These are phyloP conservation scores for Thaumetopoea pityocampa DNA, from an alignment of 1,140 invertebrate genomes.

Conservation along the genomic window DNA sequence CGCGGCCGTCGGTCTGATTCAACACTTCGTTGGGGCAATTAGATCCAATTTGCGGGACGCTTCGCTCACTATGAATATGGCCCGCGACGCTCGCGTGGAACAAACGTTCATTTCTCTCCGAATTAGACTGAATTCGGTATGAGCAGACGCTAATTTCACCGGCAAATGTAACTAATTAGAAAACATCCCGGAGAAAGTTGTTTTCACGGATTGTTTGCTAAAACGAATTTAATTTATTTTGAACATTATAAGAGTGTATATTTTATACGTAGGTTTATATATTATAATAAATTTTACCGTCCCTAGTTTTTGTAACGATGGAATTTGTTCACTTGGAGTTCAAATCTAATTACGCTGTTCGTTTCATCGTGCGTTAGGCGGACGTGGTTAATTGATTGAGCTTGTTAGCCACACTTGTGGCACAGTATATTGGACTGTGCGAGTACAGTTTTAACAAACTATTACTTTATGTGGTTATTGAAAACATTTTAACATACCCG, in stretches of 20 bases:
- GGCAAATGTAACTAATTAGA: constrained; percentile 21
- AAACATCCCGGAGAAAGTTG: constrained; percentile 15
- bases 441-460: constrained; percentile 7
- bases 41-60: constrained; percentile 64
- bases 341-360: constrained; percentile 55
- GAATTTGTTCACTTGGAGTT: no score
- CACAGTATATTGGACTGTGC: constrained; percentile 24
- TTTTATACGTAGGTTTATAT: constrained; percentile 24
- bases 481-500: no score
- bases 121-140: constrained; percentile 43
- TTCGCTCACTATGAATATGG: constrained; percentile 47
- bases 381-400: constrained; percentile 54
- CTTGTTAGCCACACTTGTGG: constrained; percentile 43
- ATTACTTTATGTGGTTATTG: no score
- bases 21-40: constrained; percentile 73
- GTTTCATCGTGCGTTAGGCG: constrained; percentile 36
- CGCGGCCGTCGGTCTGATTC: constrained; percentile 56
- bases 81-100: constrained; percentile 43
- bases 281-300: no score
- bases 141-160: constrained; percentile 19
- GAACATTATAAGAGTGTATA: constrained; percentile 13
- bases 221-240: constrained; percentile 4
- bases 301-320: no score
- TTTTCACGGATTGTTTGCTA: constrained; percentile 3
- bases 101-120: constrained; percentile 52